Evolutionary conservation across 1,140 invertebrate species (phyloP).

Genomic region (Rhagoletis pomonella): DNA sequence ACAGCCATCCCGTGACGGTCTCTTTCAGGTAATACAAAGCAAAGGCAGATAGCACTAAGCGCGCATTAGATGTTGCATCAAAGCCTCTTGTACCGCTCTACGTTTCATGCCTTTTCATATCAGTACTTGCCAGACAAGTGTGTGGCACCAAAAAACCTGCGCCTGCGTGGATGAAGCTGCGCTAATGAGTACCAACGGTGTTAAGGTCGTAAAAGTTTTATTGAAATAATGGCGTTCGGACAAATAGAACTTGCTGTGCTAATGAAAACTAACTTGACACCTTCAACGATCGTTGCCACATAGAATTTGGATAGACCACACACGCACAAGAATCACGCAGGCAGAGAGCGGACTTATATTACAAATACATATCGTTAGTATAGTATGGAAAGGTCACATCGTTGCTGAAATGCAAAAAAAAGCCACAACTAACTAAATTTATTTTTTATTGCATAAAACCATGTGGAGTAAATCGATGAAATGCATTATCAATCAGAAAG

Average conservation of each 20-base stretch:
- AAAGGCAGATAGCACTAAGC: not conserved
- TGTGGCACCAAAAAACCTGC: too few relatives aligned
- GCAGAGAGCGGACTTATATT: too few relatives aligned
- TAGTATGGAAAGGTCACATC: too few relatives aligned
- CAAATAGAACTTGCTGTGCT: not conserved
- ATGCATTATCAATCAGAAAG: too few relatives aligned
- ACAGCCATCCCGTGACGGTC: not conserved
- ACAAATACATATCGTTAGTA: too few relatives aligned
- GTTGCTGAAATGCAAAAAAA: too few relatives aligned
- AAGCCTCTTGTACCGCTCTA: not conserved
- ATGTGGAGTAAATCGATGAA: too few relatives aligned
- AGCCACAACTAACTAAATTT: too few relatives aligned
- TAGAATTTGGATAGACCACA: not conserved
- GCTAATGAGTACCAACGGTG: not conserved
- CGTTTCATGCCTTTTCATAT: not conserved
- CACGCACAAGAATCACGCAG: too few relatives aligned
- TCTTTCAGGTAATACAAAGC: not conserved
- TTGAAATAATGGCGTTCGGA: not conserved
- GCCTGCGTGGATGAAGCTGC: too few relatives aligned
- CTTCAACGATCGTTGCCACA: not conserved
- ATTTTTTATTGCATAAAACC: too few relatives aligned
- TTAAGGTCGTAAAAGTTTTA: not conserved
- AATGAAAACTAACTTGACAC: not conserved
- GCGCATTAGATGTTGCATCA: constrained; percentile 23
- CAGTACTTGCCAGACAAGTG: not conserved